Conservation (phyloP, 2,888 invertebrate species). For the Napeogenes sylphis region DNA sequence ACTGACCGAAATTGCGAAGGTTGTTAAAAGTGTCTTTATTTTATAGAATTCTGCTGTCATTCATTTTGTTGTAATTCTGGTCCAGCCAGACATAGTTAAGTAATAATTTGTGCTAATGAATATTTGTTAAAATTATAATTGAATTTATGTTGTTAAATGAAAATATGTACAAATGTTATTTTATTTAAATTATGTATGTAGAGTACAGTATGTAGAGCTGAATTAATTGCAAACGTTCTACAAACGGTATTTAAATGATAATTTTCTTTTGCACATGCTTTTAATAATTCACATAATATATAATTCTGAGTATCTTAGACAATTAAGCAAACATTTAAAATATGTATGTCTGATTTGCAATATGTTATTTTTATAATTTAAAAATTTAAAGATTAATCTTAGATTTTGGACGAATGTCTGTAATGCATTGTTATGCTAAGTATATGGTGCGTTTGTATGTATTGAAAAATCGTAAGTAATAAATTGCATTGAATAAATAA, state of each 20-base stretch:
- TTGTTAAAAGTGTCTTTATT: slow-evolving; percentile 22
- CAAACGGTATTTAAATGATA: slow-evolving; percentile 24
- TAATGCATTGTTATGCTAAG: slow-evolving; percentile 63
- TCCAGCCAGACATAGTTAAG: slow-evolving; percentile 14
- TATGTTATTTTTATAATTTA: background rate
- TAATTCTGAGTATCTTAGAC: background rate
- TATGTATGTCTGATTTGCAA: background rate
- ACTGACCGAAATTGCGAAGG: slow-evolving; percentile 22
- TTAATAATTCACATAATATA: slow-evolving; percentile 13
- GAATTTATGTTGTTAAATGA: slow-evolving; percentile 34
- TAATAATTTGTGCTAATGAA: slow-evolving; percentile 21
- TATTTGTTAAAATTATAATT: slow-evolving; percentile 13
- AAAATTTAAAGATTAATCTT: background rate
- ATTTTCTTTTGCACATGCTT: slow-evolving; percentile 33
- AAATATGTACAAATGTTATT: slow-evolving; percentile 31
- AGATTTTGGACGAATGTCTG: slow-evolving; percentile 16
- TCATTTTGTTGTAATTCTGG: slow-evolving; percentile 6
- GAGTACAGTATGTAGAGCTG: slow-evolving; percentile 15
- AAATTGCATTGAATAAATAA: slow-evolving; percentile 66
- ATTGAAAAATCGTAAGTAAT: slow-evolving; percentile 66
- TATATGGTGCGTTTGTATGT: slow-evolving; percentile 76
- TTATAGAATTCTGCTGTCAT: slow-evolving; percentile 2
- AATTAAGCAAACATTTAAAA: background rate
- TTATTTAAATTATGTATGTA: slow-evolving; percentile 18
- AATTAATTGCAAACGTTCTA: slow-evolving; percentile 33